These are phyloP conservation scores for Mohoua ochrocephala DNA, from an alignment of 2,113 vertebrate genomes.

Conservation along the genomic window DNA sequence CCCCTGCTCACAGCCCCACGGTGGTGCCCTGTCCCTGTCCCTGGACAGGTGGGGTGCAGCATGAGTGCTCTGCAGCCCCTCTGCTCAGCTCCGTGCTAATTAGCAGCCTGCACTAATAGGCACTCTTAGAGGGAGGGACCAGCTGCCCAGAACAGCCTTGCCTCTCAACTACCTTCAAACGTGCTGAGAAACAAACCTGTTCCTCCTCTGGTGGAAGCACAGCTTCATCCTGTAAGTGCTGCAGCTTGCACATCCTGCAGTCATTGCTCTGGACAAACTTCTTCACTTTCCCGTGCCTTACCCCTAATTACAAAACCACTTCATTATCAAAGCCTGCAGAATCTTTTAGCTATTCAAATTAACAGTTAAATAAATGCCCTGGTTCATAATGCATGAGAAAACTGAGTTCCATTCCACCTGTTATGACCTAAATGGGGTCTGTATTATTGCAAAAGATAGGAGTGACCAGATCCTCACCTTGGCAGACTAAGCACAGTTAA, in stretches of 20 bases:
- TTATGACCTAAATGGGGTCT: not conserved
- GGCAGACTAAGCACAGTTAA: not conserved
- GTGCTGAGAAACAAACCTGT: not conserved
- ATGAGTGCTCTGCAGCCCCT: accelerated
- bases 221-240: not conserved
- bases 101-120: not conserved
- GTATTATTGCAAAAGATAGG: accelerated
- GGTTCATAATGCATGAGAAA: not conserved
- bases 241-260: not conserved
- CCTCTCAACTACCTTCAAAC: not conserved
- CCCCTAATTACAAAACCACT: not conserved
- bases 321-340: not conserved
- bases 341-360: not conserved
- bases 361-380: not conserved
- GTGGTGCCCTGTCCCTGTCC: not conserved
- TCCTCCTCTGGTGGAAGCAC: not conserved
- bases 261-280: not conserved
- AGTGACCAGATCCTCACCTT: not conserved
- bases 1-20: not conserved
- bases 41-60: not conserved
- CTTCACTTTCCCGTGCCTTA: not conserved
- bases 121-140: not conserved
- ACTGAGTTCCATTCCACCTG: not conserved
- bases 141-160: not conserved
- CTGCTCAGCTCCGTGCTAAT: not conserved